Percentiles rank a stretch among this genome's conserved stretches.
Evolutionary conservation across 2,113 vertebrate species (phyloP).

Genomic region (Speoplatyrhinus poulsoni): DNA sequence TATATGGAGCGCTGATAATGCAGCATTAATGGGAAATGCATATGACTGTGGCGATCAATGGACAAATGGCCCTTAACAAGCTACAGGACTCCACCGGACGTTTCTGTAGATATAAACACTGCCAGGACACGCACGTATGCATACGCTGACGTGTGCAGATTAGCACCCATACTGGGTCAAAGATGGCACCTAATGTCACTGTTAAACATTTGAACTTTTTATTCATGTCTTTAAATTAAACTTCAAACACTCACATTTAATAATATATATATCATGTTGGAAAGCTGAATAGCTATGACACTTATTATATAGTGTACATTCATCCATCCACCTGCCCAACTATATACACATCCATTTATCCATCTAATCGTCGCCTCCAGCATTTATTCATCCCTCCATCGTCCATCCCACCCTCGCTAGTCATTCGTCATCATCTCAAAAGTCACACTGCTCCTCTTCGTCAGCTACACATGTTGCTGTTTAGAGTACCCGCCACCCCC

Average conservation of each 20-base stretch:
- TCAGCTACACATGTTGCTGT: slow-evolving; percentile 5
- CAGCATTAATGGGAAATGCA: slow-evolving; percentile 70
- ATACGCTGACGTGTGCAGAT: not conserved
- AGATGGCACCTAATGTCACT: not conserved
- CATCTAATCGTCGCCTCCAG: not conserved
- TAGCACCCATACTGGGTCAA: not conserved
- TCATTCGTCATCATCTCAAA: not conserved
- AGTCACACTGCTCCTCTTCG: not conserved
- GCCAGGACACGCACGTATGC: not conserved
- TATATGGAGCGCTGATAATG: slow-evolving; percentile 63
- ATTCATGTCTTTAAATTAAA: too few relatives aligned
- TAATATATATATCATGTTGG: too few relatives aligned
- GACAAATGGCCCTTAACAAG: slow-evolving; percentile 51
- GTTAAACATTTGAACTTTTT: not conserved
- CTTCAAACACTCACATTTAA: too few relatives aligned
- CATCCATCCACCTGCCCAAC: not conserved
- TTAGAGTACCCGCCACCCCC: slow-evolving; percentile 6
- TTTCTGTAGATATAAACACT: slow-evolving; percentile 11
- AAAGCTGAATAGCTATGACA: too few relatives aligned
- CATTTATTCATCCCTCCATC: not conserved
- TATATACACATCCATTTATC: not conserved
- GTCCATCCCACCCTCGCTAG: not conserved
- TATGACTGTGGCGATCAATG: slow-evolving; percentile 58
- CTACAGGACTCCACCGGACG: slow-evolving; percentile 28
- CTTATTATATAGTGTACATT: not conserved